Evolutionary conservation across 2,888 invertebrate genomes (phyloP).

Genomic region (Biston betularia): DNA sequence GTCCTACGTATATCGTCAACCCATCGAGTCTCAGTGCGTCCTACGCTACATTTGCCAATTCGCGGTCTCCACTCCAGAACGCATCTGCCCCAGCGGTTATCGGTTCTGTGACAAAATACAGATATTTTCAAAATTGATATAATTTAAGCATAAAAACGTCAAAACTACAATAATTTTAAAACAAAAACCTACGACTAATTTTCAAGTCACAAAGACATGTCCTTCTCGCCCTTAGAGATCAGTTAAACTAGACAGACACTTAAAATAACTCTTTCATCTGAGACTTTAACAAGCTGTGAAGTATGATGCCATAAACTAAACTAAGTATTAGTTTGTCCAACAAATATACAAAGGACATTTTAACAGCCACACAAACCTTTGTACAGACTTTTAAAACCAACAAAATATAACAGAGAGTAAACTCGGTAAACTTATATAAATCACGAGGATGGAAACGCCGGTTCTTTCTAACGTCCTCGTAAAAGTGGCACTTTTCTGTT

Average conservation of each 20-base stretch:
- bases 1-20: too few relatives aligned
- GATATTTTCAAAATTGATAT: too few relatives aligned
- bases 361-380: constrained; percentile 7
- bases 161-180: too few relatives aligned
- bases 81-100: too few relatives aligned
- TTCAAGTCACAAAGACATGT: too few relatives aligned
- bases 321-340: not conserved
- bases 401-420: constrained; percentile 12
- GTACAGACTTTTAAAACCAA: constrained; percentile 10
- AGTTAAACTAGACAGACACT: not conserved
- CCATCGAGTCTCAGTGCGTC: too few relatives aligned
- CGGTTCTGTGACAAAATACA: too few relatives aligned
- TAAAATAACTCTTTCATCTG: not conserved
- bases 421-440: constrained; percentile 20
- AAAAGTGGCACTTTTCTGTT: constrained; percentile 40
- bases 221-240: too few relatives aligned
- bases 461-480: constrained; percentile 34
- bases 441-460: constrained; percentile 25
- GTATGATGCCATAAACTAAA: not conserved
- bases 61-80: too few relatives aligned
- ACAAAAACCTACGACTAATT: too few relatives aligned
- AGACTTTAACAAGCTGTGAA: constrained; percentile 1
- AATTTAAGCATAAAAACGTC: too few relatives aligned
- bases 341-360: constrained; percentile 5
- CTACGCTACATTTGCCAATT: too few relatives aligned